Percentiles rank a stretch among this genome's conserved stretches.
phyloP scores from a whole-genome alignment of 2,888 invertebrate species.

The Drosophila longiperda region DNA sequence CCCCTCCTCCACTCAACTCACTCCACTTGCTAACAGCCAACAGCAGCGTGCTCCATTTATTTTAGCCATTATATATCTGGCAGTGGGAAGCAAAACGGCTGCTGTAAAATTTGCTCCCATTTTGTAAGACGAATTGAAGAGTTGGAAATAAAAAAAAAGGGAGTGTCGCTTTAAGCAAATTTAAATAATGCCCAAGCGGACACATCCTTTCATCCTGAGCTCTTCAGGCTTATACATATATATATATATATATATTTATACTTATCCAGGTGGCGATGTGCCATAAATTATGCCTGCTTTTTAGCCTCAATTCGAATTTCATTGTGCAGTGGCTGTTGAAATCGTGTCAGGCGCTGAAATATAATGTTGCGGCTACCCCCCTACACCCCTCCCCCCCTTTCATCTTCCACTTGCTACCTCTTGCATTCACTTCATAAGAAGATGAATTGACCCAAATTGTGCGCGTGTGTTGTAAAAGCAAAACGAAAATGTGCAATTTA shows the following conservation, averaged over 20 bases:
- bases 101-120: slow-evolving; percentile 43
- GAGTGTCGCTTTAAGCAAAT: slow-evolving; percentile 64
- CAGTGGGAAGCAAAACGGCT: slow-evolving; percentile 6
- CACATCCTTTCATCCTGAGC: slow-evolving; percentile 16
- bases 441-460: slow-evolving; percentile 64
- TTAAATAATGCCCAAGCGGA: slow-evolving; percentile 60
- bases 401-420: neutral
- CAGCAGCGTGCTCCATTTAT: slow-evolving; percentile 71
- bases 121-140: slow-evolving; percentile 53
- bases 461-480: neutral
- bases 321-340: slow-evolving; percentile 55
- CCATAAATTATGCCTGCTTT: slow-evolving; percentile 78
- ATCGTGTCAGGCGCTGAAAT: slow-evolving; percentile 58
- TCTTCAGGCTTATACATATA: neutral
- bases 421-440: slow-evolving; percentile 37
- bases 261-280: slow-evolving; percentile 64
- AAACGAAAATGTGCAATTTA: slow-evolving; percentile 23
- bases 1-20: neutral
- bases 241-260: neutral
- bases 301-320: slow-evolving; percentile 72
- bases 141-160: slow-evolving; percentile 1
- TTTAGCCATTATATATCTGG: slow-evolving; percentile 58
- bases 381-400: neutral
- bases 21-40: slow-evolving; percentile 31
- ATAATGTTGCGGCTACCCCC: slow-evolving; percentile 18